A percentile compares a stretch with the other conserved stretches of the same genome.
Evolutionary conservation across 2,113 vertebrate genomes (phyloP).

Genomic region (Orcinus orca): DNA sequence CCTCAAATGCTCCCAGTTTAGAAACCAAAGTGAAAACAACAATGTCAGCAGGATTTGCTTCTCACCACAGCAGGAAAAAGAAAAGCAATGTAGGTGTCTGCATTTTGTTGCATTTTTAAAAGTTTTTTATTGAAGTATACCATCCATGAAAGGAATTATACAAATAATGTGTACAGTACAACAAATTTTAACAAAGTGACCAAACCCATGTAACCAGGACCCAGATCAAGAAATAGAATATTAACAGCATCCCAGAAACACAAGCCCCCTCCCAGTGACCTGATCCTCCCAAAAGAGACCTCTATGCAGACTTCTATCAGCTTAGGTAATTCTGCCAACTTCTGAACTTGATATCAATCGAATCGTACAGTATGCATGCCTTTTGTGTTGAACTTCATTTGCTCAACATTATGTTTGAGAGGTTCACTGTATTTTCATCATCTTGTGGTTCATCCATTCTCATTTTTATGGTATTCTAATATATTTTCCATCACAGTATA

Average conservation of each 20-base stretch:
- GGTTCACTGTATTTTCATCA: not conserved
- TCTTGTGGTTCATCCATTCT: not conserved
- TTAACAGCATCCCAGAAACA: not conserved
- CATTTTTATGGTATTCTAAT: not conserved
- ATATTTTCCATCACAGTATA: not conserved
- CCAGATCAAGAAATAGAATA: not conserved
- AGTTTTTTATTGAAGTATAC: not conserved
- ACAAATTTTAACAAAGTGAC: not conserved
- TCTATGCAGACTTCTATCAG: not conserved
- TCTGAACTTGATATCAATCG: not conserved
- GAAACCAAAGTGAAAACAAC: conserved; percentile 79
- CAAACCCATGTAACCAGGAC: not conserved
- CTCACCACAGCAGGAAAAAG: conserved; percentile 86
- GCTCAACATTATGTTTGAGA: not conserved
- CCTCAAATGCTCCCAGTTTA: conserved; percentile 94
- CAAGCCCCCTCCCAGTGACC: not conserved
- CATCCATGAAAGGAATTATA: not conserved
- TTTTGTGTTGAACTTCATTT: not conserved
- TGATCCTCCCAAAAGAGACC: not conserved
- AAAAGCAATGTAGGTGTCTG: conserved; percentile 86
- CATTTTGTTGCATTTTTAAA: not conserved
- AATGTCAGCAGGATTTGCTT: conserved; percentile 83
- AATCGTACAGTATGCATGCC: not conserved
- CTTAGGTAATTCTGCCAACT: not conserved
- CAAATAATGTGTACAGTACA: not conserved